These are phyloP conservation scores for Apis mellifera DNA, from an alignment of 1,140 invertebrate species.

Conservation along the genomic window DNA sequence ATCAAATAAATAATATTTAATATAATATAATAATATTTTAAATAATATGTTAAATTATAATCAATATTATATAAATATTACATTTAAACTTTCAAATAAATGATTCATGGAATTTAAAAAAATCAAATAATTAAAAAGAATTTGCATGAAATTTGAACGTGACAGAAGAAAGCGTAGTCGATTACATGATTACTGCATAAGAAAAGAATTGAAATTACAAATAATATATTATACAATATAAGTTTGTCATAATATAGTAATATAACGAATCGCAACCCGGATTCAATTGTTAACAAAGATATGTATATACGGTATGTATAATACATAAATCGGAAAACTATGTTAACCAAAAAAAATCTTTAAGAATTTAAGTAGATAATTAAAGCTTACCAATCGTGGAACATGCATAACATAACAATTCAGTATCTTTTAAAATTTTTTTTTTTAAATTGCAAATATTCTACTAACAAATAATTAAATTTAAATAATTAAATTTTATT, in stretches of 20 bases:
- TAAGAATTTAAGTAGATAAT: constrained; percentile 18
- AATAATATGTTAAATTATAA: too few relatives aligned
- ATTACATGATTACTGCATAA: background rate
- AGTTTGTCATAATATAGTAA: background rate
- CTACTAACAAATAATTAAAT: background rate
- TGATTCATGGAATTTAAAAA: background rate
- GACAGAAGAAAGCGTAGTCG: background rate
- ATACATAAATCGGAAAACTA: constrained; percentile 33
- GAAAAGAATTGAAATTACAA: background rate
- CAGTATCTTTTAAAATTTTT: background rate
- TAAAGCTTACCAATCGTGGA: background rate
- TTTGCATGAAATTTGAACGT: background rate
- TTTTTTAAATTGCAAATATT: background rate
- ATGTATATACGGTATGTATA: background rate
- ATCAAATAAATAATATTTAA: too few relatives aligned
- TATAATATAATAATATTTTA: too few relatives aligned
- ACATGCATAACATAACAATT: background rate
- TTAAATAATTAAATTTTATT: too few relatives aligned
- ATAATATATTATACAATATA: background rate
- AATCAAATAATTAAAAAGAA: background rate
- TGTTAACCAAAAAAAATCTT: constrained; percentile 5
- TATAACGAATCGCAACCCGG: background rate
- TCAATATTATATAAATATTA: too few relatives aligned
- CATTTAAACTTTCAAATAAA: background rate
- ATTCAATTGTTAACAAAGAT: constrained; percentile 9